Percentiles rank a stretch among this genome's conserved stretches.
Evolutionary conservation across 2,888 invertebrate species (phyloP).

Genomic region (Listrodromus nycthemerus): DNA sequence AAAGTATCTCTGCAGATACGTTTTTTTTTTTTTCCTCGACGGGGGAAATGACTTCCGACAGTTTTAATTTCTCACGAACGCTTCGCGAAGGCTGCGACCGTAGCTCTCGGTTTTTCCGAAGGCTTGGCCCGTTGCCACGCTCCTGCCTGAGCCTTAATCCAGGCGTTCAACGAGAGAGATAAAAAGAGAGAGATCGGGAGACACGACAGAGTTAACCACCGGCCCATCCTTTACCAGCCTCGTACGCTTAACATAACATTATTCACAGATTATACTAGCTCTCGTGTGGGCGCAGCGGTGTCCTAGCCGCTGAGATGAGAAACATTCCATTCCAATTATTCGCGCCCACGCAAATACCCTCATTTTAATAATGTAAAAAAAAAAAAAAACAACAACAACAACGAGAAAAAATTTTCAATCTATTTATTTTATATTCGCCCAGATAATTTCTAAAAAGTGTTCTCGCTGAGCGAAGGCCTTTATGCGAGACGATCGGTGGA

Average conservation of each 20-base stretch:
- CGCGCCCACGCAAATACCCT: conserved; percentile 34
- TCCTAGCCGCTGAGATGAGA: conserved; percentile 30
- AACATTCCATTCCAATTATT: conserved; percentile 43
- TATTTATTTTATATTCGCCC: not conserved
- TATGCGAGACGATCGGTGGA: not conserved
- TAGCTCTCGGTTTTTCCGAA: conserved; percentile 42
- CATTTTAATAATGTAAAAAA: not conserved
- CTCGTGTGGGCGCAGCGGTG: conserved; percentile 50
- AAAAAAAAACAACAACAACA: not conserved
- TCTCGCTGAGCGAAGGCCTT: not conserved
- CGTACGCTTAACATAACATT: conserved; percentile 60
- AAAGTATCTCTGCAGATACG: no score
- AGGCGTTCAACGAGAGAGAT: conserved; percentile 45
- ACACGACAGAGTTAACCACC: conserved; percentile 25
- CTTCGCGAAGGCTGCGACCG: not conserved
- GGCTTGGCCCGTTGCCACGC: conserved; percentile 64
- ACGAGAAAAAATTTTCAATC: not conserved
- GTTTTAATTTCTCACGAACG: conserved; percentile 6
- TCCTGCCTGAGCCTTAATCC: conserved; percentile 46
- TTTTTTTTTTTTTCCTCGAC: no score
- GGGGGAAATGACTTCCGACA: not conserved
- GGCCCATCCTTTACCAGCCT: conserved; percentile 37
- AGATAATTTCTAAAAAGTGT: not conserved
- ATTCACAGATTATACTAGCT: conserved; percentile 54
- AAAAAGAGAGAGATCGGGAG: not conserved